Evolutionary conservation across 2,888 invertebrate species (phyloP), one percentile per base, ranked within the genome.

Genomic region (Protodeltote pygarga): DNA sequence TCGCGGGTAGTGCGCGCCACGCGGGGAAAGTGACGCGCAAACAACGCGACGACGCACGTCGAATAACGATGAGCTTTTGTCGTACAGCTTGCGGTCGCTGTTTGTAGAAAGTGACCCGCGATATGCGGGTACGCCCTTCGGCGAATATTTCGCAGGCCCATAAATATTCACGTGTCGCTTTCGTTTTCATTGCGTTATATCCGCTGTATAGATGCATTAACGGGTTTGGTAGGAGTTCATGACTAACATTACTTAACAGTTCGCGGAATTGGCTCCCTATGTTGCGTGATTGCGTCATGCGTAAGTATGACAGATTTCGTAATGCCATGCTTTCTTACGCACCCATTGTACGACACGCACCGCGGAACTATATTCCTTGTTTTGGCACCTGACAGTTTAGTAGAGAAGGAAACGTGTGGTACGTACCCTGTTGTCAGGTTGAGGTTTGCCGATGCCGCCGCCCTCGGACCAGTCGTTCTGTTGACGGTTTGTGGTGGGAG

Each of bases 381-480:
- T 60, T 52, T 53, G 41, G 27, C 48, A n/a, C n/a, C n/a, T n/a
- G 41, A 32, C 11, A 32, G 27, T 32, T 37, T 32, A 24, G 19
- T 49, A 31, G 34, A 49, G 24, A 8, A 62, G 63, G 59, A 57
- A 60, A 35, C 53, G 17, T 24, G 20, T 37, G 40, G 28, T 32
- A 53, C 82, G 79, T 78, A 93, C 94, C 73, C 96, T 93, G 88
- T 97, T 97, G 83, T 97, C 97, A 1, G 97, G 97, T 80, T 97
- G 97, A 9, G 97, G 96, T 87, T 95, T 94, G 51, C 96, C 96
- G 77, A 97, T 96, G 66, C 97, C 97, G 72, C 97, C 97, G 62
- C 93, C 95, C 79, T 95, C 95, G 21, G 97, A 97, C 97, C 97
- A 97, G 87, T 97, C 97, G 83, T 96, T 97, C 79, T 97, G 96